Percentiles rank a stretch among this genome's conserved stretches.
Conservation (phyloP, 2,888 invertebrate genomes). For the Harpalus rufipes region DNA sequence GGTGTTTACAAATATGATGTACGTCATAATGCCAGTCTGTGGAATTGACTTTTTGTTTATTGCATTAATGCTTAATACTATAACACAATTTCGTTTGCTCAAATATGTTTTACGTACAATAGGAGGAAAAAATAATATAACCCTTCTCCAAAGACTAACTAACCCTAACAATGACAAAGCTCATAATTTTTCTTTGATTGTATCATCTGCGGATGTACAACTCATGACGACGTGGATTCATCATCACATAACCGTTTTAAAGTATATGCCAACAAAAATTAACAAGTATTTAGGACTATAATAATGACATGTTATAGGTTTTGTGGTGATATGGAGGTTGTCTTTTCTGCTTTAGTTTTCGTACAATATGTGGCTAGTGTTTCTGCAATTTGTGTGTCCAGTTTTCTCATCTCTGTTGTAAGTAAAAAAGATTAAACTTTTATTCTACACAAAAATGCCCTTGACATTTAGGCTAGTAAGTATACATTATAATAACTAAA, state of each 20-base stretch:
- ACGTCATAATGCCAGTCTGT: slow-evolving; percentile 47
- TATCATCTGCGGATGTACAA: neutral
- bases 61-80: slow-evolving; percentile 51
- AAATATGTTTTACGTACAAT: slow-evolving; percentile 31
- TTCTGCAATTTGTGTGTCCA: slow-evolving; percentile 62
- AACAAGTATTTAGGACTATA: too few species aligned
- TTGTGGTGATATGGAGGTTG: slow-evolving; percentile 51
- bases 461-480: neutral
- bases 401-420: slow-evolving; percentile 62
- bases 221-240: slow-evolving; percentile 48
- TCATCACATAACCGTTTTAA: slow-evolving; percentile 54
- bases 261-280: slow-evolving; percentile 1
- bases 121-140: slow-evolving; percentile 14
- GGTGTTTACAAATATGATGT: slow-evolving; percentile 20
- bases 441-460: neutral
- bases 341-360: slow-evolving; percentile 59
- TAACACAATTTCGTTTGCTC: slow-evolving; percentile 51
- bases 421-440: neutral
- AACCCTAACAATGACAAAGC: neutral
- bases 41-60: slow-evolving; percentile 55
- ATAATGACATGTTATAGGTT: slow-evolving; percentile 23
- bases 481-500: neutral
- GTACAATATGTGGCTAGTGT: slow-evolving; percentile 55
- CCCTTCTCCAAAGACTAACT: neutral
- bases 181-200: neutral